A percentile compares a stretch with the other conserved stretches of the same genome.
Conservation (phyloP, 2,113 vertebrate species). For the Mustelus asterias region DNA sequence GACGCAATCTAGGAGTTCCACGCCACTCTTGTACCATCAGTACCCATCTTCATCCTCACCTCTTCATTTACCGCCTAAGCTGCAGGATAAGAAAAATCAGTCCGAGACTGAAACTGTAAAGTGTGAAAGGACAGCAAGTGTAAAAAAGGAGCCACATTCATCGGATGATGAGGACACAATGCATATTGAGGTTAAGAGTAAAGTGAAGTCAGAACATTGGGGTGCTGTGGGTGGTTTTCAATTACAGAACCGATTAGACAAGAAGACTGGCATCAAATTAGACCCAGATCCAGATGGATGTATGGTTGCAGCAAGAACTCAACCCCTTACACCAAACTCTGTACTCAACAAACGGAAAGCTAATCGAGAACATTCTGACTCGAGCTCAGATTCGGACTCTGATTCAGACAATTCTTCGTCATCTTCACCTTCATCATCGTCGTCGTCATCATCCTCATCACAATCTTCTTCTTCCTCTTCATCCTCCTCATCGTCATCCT, state of each 20-base stretch:
- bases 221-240: slow-evolving; percentile 62
- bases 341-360: slow-evolving; percentile 79
- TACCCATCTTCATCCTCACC: slow-evolving; percentile 69
- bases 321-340: slow-evolving; percentile 85
- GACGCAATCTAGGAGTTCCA: slow-evolving; percentile 61
- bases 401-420: slow-evolving; percentile 74
- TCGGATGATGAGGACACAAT: slow-evolving; percentile 69
- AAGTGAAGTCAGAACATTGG: slow-evolving; percentile 61
- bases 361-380: slow-evolving; percentile 55
- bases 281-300: slow-evolving; percentile 62
- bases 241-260: slow-evolving; percentile 59
- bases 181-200: slow-evolving; percentile 56
- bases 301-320: slow-evolving; percentile 91
- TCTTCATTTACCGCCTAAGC: slow-evolving; percentile 57
- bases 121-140: slow-evolving; percentile 48
- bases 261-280: slow-evolving; percentile 61
- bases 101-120: slow-evolving; percentile 60
- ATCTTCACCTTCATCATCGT: slow-evolving; percentile 82
- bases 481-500: slow-evolving; percentile 77
- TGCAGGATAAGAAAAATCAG: slow-evolving; percentile 61
- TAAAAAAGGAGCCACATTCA: slow-evolving; percentile 70
- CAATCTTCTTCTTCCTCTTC: slow-evolving; percentile 73
- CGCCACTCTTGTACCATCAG: slow-evolving; percentile 67
- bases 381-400: slow-evolving; percentile 70
- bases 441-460: slow-evolving; percentile 85